Percentiles rank a stretch among this genome's conserved stretches.
These are phyloP conservation scores for Apeltes quadracus DNA, from an alignment of 2,113 vertebrate species.

Conservation along the genomic window DNA sequence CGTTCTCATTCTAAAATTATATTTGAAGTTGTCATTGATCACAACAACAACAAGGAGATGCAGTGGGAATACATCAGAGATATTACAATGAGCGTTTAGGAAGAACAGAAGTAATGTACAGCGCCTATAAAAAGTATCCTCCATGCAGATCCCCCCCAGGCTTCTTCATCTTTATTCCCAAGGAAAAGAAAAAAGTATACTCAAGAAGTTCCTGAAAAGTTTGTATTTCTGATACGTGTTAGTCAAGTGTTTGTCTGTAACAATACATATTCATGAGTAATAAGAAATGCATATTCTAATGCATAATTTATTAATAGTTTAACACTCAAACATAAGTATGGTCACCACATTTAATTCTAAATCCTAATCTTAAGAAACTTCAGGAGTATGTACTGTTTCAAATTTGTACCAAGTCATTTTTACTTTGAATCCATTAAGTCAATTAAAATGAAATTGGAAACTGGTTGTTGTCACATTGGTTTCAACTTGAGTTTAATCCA, in stretches of 20 bases:
- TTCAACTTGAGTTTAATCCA: not conserved
- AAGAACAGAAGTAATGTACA: slow-evolving; percentile 20
- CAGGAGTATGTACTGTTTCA: not conserved
- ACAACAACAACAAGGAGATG: slow-evolving; percentile 30
- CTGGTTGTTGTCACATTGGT: not conserved
- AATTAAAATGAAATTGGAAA: not conserved
- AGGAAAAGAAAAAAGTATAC: slow-evolving; percentile 9
- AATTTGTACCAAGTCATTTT: not conserved
- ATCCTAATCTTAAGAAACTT: not conserved
- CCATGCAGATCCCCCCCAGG: not conserved
- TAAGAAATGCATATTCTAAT: not conserved
- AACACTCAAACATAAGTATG: not conserved
- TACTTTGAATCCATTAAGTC: not conserved
- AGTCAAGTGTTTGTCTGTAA: not conserved
- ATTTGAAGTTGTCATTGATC: slow-evolving; percentile 35
- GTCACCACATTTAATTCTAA: not conserved
- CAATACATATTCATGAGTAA: slow-evolving; percentile 27
- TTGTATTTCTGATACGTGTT: slow-evolving; percentile 20
- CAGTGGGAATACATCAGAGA: slow-evolving; percentile 45
- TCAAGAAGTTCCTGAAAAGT: slow-evolving; percentile 21
- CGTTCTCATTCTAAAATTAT: slow-evolving; percentile 36
- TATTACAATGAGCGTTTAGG: slow-evolving; percentile 32
- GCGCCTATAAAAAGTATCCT: slow-evolving; percentile 45
- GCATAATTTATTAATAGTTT: not conserved
- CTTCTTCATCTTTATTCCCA: slow-evolving; percentile 47